These are phyloP conservation scores for Pipra filicauda DNA, from an alignment of 2,113 vertebrate species.

Conservation along the genomic window DNA sequence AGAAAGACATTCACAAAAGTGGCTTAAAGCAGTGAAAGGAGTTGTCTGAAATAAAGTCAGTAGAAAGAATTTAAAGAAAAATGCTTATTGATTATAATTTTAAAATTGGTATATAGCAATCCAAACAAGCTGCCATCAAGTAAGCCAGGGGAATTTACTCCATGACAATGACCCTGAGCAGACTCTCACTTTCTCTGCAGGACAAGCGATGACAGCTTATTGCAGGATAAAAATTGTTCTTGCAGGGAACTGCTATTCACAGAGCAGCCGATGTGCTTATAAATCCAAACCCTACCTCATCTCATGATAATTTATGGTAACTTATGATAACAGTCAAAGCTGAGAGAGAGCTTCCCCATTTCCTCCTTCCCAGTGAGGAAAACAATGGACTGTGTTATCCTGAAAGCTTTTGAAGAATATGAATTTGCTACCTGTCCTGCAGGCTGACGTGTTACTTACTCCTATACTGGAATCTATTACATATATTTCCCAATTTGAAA, in stretches of 20 bases:
- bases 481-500: slow-evolving; percentile 1
- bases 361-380: neutral
- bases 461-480: neutral
- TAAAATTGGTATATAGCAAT: neutral
- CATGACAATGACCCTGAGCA: neutral
- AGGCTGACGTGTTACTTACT: neutral
- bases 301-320: neutral
- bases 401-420: neutral
- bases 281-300: neutral
- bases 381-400: neutral
- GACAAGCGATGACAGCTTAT: accelerated
- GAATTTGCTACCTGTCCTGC: neutral
- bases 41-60: neutral
- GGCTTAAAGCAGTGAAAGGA: neutral
- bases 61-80: neutral
- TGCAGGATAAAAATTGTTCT: neutral
- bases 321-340: neutral
- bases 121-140: neutral
- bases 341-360: neutral
- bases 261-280: neutral
- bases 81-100: neutral
- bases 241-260: neutral
- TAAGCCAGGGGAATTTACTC: neutral
- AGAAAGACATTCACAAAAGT: neutral
- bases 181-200: neutral